Base-by-base conservation (phyloP, 2,888 invertebrate genomes). In the Phania funesta region DNA sequence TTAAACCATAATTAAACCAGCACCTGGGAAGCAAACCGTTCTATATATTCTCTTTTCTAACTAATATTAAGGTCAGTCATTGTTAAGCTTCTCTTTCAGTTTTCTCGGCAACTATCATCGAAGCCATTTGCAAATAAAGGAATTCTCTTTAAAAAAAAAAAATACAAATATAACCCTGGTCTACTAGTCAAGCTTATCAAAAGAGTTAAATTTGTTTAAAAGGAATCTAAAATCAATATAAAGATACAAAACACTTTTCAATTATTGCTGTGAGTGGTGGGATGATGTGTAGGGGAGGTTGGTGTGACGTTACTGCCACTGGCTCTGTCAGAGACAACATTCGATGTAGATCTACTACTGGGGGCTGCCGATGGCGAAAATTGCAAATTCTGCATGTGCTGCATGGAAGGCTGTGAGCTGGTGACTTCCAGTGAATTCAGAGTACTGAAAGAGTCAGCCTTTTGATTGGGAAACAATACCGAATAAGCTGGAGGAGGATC, bases 401-500 rank as follows among this genome's bases (percentile, higher is more conserved):
- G 73, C 56, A 67, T 83, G 22, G 16, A 80, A 13, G 35, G 80
- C 24, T 24, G 84, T 22, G 35, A 83, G 46, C 18, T 84, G 54
- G 4, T 85, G 0, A 84, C 86, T 48, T 86, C 88, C 54, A 89
- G 50, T 0, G 86, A 84, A 71, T 86, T 87, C 7, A 90, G 70
- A 18, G 87, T 88, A 20, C 85, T 87, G 50, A 85, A 89, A 64
- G 89, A 87, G 26, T 87, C 86, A 3, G 89, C 88, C 84, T 91
- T 91, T 79, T 91, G 90, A 75, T 90, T 90, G 80, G 94, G 94
- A 90, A 95, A 95, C 1, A 95, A 91, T 0, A 93, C 93, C 56
- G 93, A 93, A 88, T 95, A 95, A 0, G 94, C 92, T 0, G 94
- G 94, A 2, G 93, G 93, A 1, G 94, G 93, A 80, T 93, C 93